Conservation (phyloP, 2,797 vertebrate species). For the Poecilia picta region DNA sequence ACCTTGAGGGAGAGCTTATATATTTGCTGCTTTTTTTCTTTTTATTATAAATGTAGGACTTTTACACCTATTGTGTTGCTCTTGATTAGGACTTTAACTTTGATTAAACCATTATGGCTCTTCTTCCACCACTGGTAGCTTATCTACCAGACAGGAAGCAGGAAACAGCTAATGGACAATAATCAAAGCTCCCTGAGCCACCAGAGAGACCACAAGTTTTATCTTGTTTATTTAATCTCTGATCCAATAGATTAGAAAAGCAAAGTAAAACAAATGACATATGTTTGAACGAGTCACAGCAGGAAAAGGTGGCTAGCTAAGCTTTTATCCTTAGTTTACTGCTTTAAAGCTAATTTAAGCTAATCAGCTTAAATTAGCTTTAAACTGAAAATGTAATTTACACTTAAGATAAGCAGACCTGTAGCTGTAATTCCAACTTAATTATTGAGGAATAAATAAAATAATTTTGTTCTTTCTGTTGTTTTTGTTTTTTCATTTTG, state of each 20-base stretch:
- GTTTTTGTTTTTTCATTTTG: no score
- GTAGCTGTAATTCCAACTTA: not conserved
- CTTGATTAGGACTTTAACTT: not conserved
- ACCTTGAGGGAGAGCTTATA: not conserved
- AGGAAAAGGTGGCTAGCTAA: no score
- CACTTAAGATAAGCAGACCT: not conserved
- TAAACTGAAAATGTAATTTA: not conserved
- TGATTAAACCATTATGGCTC: not conserved
- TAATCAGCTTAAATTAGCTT: not conserved
- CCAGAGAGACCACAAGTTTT: not conserved
- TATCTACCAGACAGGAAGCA: not conserved
- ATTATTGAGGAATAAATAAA: no score
- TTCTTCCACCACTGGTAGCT: not conserved
- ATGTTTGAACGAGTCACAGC: not conserved
- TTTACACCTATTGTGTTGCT: not conserved
- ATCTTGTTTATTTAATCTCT: constrained; percentile 3
- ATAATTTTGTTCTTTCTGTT: no score
- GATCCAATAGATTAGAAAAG: not conserved
- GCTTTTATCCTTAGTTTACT: not conserved
- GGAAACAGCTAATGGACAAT: not conserved
- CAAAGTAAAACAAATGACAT: not conserved
- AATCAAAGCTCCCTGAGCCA: not conserved
- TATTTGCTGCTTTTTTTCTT: not conserved
- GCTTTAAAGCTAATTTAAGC: not conserved
- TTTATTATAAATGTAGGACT: not conserved